Evolutionary conservation across 35 echinoderm and acorn worm genomes (phyloP).

Genomic region (Eucidaris tribuloides): DNA sequence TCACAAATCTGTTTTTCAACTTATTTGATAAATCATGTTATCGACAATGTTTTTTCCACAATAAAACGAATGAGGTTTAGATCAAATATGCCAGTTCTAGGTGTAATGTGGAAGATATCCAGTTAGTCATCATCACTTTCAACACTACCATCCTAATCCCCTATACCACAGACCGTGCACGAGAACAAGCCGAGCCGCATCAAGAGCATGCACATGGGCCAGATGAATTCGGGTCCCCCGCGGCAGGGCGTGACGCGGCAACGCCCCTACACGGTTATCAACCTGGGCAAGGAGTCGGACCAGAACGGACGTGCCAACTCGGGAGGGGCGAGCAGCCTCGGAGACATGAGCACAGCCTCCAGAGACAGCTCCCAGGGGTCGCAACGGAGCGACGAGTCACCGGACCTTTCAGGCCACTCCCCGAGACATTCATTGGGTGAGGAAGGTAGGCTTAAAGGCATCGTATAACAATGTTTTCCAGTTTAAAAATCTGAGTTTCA

Average conservation of each 20-base stretch:
- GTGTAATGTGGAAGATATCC: no score
- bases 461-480: no score
- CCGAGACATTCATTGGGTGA: constrained; percentile 71
- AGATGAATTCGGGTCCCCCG: not conserved
- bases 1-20: no score
- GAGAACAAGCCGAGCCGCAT: constrained; percentile 28
- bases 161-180: not conserved
- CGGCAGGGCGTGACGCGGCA: constrained; percentile 5
- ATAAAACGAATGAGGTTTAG: no score
- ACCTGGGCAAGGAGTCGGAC: constrained; percentile 20
- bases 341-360: constrained; percentile 32
- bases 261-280: constrained; percentile 39
- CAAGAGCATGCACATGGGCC: constrained; percentile 45
- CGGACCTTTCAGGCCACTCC: constrained; percentile 63
- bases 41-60: no score
- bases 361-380: constrained; percentile 46
- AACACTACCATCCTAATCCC: no score
- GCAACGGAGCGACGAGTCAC: constrained; percentile 60
- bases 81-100: no score
- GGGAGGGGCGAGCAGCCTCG: constrained; percentile 2
- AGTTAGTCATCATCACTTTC: no score
- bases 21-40: no score
- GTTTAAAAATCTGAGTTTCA: no score
- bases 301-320: constrained; percentile 5
- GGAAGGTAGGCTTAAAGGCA: no score